These are phyloP conservation scores for Thaleichthys pacificus DNA, from an alignment of 2,797 vertebrate genomes.

Conservation along the genomic window DNA sequence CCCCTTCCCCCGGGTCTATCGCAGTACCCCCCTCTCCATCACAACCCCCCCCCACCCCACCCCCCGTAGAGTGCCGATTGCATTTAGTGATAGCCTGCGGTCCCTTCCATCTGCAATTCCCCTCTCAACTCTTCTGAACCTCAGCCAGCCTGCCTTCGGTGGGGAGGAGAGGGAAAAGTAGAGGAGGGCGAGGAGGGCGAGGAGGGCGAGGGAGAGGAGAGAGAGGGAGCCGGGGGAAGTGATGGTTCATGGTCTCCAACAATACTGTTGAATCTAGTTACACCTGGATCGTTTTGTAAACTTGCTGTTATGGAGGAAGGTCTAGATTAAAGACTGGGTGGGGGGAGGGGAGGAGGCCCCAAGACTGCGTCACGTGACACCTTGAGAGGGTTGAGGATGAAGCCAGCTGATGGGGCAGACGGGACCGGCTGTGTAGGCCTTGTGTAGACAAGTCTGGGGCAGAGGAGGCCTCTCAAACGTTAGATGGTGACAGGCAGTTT, in stretches of 20 bases:
- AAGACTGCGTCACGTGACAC: slow-evolving; percentile 15
- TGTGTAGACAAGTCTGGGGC: slow-evolving; percentile 12
- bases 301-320: too few relatives aligned
- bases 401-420: slow-evolving; percentile 34
- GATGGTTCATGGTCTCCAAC: too few relatives aligned
- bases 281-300: too few relatives aligned
- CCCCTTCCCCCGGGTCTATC: too few relatives aligned
- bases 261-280: too few relatives aligned
- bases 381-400: slow-evolving; percentile 19
- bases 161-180: too few relatives aligned
- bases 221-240: too few relatives aligned
- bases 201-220: too few relatives aligned
- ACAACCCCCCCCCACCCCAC: neutral
- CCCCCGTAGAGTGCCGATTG: slow-evolving; percentile 16
- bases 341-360: slow-evolving; percentile 1
- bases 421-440: slow-evolving; percentile 32
- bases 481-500: neutral
- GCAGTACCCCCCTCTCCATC: slow-evolving; percentile 9
- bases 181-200: too few relatives aligned
- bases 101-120: slow-evolving; percentile 28
- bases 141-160: neutral
- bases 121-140: slow-evolving; percentile 9
- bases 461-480: neutral
- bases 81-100: slow-evolving; percentile 19
- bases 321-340: neutral